Evolutionary conservation across 2,113 vertebrate species (phyloP).

Genomic region (Sitta europaea): DNA sequence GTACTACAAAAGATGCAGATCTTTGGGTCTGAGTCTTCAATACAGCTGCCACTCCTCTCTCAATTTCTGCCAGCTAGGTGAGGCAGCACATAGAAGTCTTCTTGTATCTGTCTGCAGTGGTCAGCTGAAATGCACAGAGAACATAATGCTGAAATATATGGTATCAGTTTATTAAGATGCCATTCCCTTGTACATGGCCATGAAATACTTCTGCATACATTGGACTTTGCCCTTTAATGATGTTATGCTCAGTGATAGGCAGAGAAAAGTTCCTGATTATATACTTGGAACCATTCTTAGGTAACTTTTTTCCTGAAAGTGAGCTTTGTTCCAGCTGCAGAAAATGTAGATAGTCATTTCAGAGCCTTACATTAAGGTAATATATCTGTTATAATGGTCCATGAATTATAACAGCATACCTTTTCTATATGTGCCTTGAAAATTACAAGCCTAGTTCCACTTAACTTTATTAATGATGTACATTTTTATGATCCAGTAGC

Average conservation of each 20-base stretch:
- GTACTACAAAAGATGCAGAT: background rate
- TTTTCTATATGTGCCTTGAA: slow-evolving; percentile 41
- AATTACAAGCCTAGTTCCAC: slow-evolving; percentile 26
- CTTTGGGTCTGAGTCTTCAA: background rate
- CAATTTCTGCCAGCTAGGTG: background rate
- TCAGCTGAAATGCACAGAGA: background rate
- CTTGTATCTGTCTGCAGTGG: background rate
- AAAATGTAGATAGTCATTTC: slow-evolving; percentile 29
- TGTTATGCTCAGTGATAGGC: background rate
- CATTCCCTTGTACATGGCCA: background rate
- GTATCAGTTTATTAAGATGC: background rate
- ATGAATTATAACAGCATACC: slow-evolving; percentile 34
- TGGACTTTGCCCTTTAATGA: background rate
- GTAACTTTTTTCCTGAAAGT: background rate
- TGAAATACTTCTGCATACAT: background rate
- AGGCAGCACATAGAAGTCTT: background rate
- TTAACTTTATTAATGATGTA: slow-evolving; percentile 58
- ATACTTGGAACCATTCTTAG: background rate
- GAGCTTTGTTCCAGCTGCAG: background rate
- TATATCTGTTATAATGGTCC: slow-evolving; percentile 33
- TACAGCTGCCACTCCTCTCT: background rate
- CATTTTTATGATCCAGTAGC: slow-evolving; percentile 50
- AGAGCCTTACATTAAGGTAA: slow-evolving; percentile 48
- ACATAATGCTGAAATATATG: background rate
- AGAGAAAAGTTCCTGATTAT: background rate